Conservation (phyloP, 1,140 invertebrate species). For the Whitmania pigra region DNA sequence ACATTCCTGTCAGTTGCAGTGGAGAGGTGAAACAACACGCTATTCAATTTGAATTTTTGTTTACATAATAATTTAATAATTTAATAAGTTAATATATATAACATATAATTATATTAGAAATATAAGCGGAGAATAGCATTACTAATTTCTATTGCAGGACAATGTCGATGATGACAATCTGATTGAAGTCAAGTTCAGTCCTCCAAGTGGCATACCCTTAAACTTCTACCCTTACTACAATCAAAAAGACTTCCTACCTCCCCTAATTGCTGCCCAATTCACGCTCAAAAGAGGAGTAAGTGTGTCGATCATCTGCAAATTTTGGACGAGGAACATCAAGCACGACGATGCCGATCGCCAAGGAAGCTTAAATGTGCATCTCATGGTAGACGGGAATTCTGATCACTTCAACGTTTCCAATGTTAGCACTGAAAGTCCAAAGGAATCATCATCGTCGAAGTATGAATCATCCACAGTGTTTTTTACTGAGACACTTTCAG, state of each 20-base stretch:
- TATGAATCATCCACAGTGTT: no score
- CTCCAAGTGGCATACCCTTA: background rate
- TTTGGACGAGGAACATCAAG: conserved; percentile 14
- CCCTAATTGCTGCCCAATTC: conserved; percentile 15
- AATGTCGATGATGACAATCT: background rate
- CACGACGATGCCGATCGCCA: conserved; percentile 11
- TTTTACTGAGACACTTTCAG: no score
- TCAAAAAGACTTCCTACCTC: conserved; percentile 9
- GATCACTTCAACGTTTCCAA: background rate
- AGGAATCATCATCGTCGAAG: no score
- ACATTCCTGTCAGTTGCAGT: conserved; percentile 4
- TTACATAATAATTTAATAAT: no score
- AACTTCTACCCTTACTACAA: conserved; percentile 16
- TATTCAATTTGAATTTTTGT: no score
- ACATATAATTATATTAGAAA: background rate
- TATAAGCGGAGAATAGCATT: background rate
- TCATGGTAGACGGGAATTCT: background rate
- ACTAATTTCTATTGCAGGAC: background rate
- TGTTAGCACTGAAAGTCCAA: background rate
- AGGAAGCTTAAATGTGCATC: conserved; percentile 8
- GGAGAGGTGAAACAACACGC: background rate
- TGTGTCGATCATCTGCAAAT: conserved; percentile 11
- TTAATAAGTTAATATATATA: no score
- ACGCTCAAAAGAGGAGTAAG: background rate
- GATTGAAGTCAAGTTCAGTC: background rate